Percentiles rank a stretch among this genome's conserved stretches.
These are phyloP conservation scores for Drosophila fuyamai DNA, from an alignment of 1,140 invertebrate genomes.

Conservation along the genomic window DNA sequence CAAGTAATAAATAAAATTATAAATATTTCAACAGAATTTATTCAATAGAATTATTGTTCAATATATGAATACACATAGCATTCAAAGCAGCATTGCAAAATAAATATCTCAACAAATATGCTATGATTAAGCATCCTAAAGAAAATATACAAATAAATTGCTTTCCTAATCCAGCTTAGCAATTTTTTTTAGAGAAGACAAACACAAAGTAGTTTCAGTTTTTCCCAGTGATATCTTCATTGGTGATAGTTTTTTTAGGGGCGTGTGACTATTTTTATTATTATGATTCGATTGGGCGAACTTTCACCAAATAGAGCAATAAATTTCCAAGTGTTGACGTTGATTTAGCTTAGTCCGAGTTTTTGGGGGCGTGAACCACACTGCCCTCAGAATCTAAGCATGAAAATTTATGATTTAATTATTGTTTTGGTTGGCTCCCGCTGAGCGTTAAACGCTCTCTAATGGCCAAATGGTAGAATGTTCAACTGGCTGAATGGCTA, in stretches of 20 bases:
- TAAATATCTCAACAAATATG: too few relatives aligned
- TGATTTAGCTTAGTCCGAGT: slow-evolving; percentile 50
- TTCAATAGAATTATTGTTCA: too few relatives aligned
- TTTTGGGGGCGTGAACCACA: not conserved
- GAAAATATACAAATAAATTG: not conserved
- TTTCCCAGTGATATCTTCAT: slow-evolving; percentile 1
- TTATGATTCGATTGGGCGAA: slow-evolving; percentile 59
- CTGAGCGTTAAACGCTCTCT: slow-evolving; percentile 60
- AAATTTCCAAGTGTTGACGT: slow-evolving; percentile 68
- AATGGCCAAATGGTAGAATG: slow-evolving; percentile 26
- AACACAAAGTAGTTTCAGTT: not conserved
- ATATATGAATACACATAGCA: too few relatives aligned
- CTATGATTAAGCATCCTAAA: too few relatives aligned
- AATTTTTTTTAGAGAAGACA: too few relatives aligned
- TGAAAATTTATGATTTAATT: slow-evolving; percentile 78
- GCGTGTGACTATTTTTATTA: slow-evolving; percentile 78
- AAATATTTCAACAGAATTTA: too few relatives aligned
- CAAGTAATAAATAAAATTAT: too few relatives aligned
- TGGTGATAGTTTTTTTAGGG: slow-evolving; percentile 6
- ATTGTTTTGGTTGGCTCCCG: slow-evolving; percentile 64
- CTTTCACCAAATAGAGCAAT: slow-evolving; percentile 77
- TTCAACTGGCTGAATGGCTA: slow-evolving; percentile 17
- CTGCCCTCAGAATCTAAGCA: slow-evolving; percentile 6
- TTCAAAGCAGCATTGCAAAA: too few relatives aligned
- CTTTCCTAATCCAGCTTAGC: not conserved